Conservation (phyloP, 2,113 vertebrate genomes). For the Calypte anna region DNA sequence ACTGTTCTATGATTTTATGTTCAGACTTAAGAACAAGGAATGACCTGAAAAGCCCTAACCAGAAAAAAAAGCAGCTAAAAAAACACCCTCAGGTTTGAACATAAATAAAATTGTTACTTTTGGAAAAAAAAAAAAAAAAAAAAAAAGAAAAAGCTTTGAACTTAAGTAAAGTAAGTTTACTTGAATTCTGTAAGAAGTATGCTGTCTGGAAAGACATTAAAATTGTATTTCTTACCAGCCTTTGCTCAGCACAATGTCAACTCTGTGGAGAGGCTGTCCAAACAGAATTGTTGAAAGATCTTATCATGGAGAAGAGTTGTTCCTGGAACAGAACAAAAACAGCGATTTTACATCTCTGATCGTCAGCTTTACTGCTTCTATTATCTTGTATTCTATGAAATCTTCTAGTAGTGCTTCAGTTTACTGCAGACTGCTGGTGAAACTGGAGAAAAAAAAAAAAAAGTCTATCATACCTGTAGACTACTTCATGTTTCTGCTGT, state of each 20-base stretch:
- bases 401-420: neutral
- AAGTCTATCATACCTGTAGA: neutral
- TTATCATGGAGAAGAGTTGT: neutral
- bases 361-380: neutral
- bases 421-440: neutral
- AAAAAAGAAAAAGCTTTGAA: neutral
- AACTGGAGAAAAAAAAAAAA: neutral
- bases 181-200: neutral
- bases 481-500: neutral
- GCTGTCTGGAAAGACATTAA: neutral
- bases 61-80: neutral
- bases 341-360: neutral
- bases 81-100: neutral
- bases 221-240: neutral
- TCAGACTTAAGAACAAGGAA: constrained; percentile 27
- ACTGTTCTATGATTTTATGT: neutral
- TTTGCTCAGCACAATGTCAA: neutral
- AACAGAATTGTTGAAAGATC: neutral
- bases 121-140: neutral
- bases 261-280: neutral
- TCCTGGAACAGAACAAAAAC: constrained; percentile 4
- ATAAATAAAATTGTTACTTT: neutral
- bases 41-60: neutral
- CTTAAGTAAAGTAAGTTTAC: neutral
- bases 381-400: neutral